Base-by-base conservation (phyloP, 2,113 vertebrate genomes). In the Tapirus terrestris region DNA sequence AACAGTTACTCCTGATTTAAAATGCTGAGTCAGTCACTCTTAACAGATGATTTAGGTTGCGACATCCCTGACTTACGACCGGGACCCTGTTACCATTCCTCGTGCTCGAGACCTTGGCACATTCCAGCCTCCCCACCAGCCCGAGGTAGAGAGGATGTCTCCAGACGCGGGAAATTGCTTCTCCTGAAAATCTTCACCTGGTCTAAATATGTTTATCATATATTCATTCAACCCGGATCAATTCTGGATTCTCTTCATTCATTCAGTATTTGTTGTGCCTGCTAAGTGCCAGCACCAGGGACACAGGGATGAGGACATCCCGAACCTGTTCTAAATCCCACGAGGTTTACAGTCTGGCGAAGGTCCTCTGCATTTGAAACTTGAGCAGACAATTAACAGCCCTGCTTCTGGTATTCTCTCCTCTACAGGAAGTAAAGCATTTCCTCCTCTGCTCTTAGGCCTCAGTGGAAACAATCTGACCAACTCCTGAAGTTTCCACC, bases 11-110 rank as follows among this genome's bases (percentile, higher is more conserved):
- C 83, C 87, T 83, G 58, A 94, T 89, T 33, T 45, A 80, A 98
- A 97, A 92, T 9, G 95, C 97, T 90, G 95, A 97, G 73, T 95
- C 95, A 72, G 83, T 73, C 39, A 13, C 72, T 83, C 58, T 39
- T 5, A 33, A 77, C 73, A 8, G 58, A 73, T 10, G 36, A 53
- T 87, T 89, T n/a, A 25, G 68, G 13, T 61, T 45, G 70, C 79
- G 89, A 25, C 53, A 48, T 23, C 61, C 39, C 75, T 43, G 33
- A 70, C 83, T 87, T 95, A 73, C 92, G 85, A 89, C 60, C 63
- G 63, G 63, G 68, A 25, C 45, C 48, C 2, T n/a, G 53, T 23
- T 16, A 31, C 83, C 14, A 13, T 56, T 83, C 14, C 31, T 43
- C 10, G 8, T 5, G 21, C 6, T 79, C 39, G 89, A 53, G 73